phyloP scores from a whole-genome alignment of 2,113 vertebrate genomes.

The Etheostoma spectabile region DNA sequence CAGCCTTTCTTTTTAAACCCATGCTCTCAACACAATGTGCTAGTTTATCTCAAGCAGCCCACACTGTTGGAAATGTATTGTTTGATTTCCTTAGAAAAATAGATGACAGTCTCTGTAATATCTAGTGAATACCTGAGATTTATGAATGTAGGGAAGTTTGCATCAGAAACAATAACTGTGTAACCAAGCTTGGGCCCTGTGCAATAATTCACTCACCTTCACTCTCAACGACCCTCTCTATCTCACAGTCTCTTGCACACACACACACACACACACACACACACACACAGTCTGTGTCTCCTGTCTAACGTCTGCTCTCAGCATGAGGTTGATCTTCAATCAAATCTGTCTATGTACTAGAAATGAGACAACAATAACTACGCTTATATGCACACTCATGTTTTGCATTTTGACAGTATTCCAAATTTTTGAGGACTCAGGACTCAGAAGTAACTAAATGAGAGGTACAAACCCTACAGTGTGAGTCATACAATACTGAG shows the following conservation, averaged over 20 bases:
- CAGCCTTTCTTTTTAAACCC: conserved; percentile 68
- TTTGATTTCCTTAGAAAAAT: conserved; percentile 78
- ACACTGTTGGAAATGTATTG: conserved; percentile 76
- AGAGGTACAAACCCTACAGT: background rate
- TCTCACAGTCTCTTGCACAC: background rate
- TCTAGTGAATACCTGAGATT: conserved; percentile 47
- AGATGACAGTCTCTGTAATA: conserved; percentile 59
- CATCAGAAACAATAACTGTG: conserved; percentile 65
- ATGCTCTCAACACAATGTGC: conserved; percentile 69
- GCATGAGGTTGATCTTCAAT: conserved; percentile 20
- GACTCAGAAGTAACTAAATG: background rate
- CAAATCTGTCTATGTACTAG: too few relatives aligned
- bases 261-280: conserved; percentile 8
- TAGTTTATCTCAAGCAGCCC: conserved; percentile 51
- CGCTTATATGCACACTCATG: too few relatives aligned
- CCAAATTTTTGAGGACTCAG: background rate
- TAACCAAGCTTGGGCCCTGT: conserved; percentile 5
- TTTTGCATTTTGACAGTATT: too few relatives aligned
- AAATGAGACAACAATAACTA: background rate
- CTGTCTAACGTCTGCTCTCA: conserved; percentile 10
- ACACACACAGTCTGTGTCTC: conserved; percentile 16
- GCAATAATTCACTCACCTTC: conserved; percentile 52
- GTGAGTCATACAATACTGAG: conserved; percentile 10
- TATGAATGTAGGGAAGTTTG: conserved; percentile 75
- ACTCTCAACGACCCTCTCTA: conserved; percentile 1